A percentile compares a stretch with the other conserved stretches of the same genome.
phyloP scores from a whole-genome alignment of 2,797 vertebrate species.

The Pipistrellus pygmaeus region DNA sequence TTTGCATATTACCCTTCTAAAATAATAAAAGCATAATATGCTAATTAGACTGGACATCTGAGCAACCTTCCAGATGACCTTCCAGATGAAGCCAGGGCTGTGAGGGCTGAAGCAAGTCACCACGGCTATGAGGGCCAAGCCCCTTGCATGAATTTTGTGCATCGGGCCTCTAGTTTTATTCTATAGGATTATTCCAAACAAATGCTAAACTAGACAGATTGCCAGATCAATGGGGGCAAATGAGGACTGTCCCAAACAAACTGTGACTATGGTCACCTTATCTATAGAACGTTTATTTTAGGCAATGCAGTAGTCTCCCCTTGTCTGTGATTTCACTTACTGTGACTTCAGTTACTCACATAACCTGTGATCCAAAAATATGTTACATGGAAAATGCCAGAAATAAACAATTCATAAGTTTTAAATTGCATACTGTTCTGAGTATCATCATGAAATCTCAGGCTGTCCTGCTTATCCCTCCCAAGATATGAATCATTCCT shows the following conservation, averaged over 20 bases:
- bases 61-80: too few species aligned
- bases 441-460: neutral
- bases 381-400: neutral
- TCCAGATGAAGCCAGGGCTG: too few species aligned
- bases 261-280: neutral
- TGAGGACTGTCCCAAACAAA: neutral
- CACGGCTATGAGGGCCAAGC: too few species aligned
- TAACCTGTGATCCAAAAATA: neutral
- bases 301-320: neutral
- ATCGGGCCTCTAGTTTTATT: too few species aligned
- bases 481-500: neutral
- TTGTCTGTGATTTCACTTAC: neutral
- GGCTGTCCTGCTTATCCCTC: neutral
- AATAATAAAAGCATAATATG: too few species aligned
- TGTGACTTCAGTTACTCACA: neutral
- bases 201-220: neutral
- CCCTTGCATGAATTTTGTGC: too few species aligned
- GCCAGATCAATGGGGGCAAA: neutral
- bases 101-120: too few species aligned
- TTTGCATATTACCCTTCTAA: too few species aligned
- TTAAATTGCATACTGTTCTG: neutral
- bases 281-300: neutral
- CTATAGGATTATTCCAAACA: neutral
- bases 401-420: neutral
- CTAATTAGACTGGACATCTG: too few species aligned